Conservation (phyloP, 2,797 vertebrate species). For the Danio jaintianensis region DNA sequence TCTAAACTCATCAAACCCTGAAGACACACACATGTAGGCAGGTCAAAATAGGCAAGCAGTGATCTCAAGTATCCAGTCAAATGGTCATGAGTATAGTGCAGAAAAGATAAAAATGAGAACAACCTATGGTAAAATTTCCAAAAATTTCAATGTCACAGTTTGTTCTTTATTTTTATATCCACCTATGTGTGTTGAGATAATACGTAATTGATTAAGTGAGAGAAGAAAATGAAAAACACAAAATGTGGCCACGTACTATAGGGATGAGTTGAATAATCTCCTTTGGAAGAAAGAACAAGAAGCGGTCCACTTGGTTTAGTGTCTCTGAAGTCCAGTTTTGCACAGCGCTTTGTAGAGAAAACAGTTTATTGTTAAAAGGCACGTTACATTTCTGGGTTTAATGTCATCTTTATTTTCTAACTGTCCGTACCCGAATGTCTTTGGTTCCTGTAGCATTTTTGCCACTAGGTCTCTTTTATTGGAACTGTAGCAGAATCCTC, state of each 20-base stretch:
- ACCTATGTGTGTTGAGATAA: not conserved
- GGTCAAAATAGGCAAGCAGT: slow-evolving; percentile 4
- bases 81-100: not conserved
- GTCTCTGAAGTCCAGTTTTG: slow-evolving; percentile 74
- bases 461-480: slow-evolving; percentile 75
- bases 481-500: slow-evolving; percentile 74
- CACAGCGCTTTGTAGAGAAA: slow-evolving; percentile 67
- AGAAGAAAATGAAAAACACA: not conserved
- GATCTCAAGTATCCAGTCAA: not conserved
- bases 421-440: slow-evolving; percentile 75
- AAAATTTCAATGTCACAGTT: too few species aligned
- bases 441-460: slow-evolving; percentile 73
- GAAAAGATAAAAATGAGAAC: too few species aligned
- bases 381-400: not conserved
- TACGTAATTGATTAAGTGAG: not conserved
- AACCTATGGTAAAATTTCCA: too few species aligned
- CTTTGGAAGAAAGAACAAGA: slow-evolving; percentile 79
- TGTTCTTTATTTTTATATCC: too few species aligned
- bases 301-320: slow-evolving; percentile 75
- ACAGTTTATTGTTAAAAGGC: not conserved
- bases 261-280: slow-evolving; percentile 72
- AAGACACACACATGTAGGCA: slow-evolving; percentile 17
- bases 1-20: slow-evolving; percentile 78
- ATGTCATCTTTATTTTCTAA: not conserved
- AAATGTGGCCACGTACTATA: slow-evolving; percentile 63